Evolutionary conservation across 2,888 invertebrate species (phyloP).

Genomic region (Epinotia demarniana): DNA sequence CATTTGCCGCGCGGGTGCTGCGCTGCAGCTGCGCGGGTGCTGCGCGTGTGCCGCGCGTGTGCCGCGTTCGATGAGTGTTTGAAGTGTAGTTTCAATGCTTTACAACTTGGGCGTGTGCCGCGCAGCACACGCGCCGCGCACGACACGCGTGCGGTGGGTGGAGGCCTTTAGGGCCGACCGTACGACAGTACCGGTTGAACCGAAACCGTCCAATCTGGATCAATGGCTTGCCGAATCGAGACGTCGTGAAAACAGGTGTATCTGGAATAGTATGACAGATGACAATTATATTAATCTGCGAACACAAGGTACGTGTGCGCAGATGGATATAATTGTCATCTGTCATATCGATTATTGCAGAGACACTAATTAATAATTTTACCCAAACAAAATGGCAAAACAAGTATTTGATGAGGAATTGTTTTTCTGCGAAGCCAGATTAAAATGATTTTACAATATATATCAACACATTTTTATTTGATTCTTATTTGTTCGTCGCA

Average conservation of each 20-base stretch:
- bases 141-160: too few relatives aligned
- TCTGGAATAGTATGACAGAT: neutral
- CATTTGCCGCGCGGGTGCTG: too few relatives aligned
- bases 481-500: neutral
- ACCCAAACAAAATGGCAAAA: neutral
- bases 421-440: neutral
- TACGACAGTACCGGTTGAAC: slow-evolving; percentile 38
- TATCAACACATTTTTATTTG: neutral
- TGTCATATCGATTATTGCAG: too few relatives aligned
- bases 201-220: slow-evolving; percentile 12
- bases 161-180: neutral
- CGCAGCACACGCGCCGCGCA: too few relatives aligned
- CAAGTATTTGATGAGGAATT: neutral
- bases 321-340: neutral
- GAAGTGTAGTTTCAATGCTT: too few relatives aligned
- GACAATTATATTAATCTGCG: neutral
- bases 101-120: too few relatives aligned
- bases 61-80: too few relatives aligned
- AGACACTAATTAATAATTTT: too few relatives aligned
- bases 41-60: too few relatives aligned
- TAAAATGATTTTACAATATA: neutral
- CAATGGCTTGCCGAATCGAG: slow-evolving; percentile 7
- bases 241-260: slow-evolving; percentile 6
- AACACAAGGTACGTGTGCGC: neutral
- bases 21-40: too few relatives aligned